Evolutionary conservation across 2,888 invertebrate genomes (phyloP), one percentile per base, ranked within the genome.

Genomic region (Iselma pallidipennis): DNA sequence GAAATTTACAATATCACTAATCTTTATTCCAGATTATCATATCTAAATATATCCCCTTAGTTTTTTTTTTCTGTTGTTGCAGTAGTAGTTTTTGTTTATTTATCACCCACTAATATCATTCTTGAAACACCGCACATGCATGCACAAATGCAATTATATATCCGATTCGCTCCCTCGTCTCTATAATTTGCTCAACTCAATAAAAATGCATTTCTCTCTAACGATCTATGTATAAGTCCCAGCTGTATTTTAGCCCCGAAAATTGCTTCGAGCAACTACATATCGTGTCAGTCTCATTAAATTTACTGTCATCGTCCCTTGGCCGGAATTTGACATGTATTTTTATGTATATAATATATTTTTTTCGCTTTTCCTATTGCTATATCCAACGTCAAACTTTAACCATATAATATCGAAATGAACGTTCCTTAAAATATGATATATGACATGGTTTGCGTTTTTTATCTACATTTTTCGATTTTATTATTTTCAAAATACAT

Each of bases 241-340:
- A 45, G 45, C 45, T 45, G 45, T 45, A 45, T 45, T 45, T 45
- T 45, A 45, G 45, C 45, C 21, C 21, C 10, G n/a, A 45, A 21
- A 21, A 45, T 45, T 45, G 45, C 45, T 21, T 21, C 9, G 21
- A 45, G 45, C 45, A 9, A 45, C 45, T 45, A 42, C 19, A 45
- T 45, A 45, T 3, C 19, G 45, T 45, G 45, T 45, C 45, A 45
- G 10, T 45, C 59, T 61, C 60, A 61, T 61, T 61, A 61, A 61
- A 61, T 56, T 56, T 61, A 53, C 56, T 29, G 52, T 49, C 61
- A 54, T 49, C 61, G 57, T 37, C 53, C 31, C 25, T 31, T 31
- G 26, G 19, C 28, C 29, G n/a, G 49, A 61, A 61, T 51, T 55
- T 58, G 57, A 62, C 61, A 37, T 58, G 51, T 57, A 50, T 62